These are phyloP conservation scores for Tragelaphus imberbis DNA, from an alignment of 2,113 vertebrate genomes.

Conservation along the genomic window DNA sequence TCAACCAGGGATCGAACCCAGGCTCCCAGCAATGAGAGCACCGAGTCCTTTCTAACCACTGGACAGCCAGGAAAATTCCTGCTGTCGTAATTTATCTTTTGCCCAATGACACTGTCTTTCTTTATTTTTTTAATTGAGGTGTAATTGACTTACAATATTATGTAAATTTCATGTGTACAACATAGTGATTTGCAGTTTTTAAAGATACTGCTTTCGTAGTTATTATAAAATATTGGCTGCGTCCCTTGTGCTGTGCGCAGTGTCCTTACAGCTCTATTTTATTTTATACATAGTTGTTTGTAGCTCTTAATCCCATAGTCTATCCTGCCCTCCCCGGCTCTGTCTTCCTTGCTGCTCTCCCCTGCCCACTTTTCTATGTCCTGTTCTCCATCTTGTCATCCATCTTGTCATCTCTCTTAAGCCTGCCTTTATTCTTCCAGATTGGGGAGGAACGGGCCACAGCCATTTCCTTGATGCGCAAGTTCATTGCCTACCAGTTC, in stretches of 20 bases:
- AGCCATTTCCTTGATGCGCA: conserved; percentile 94
- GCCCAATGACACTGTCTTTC: not conserved
- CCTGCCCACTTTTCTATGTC: not conserved
- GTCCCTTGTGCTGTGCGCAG: not conserved
- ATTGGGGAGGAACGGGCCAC: conserved; percentile 94
- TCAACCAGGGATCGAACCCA: not conserved
- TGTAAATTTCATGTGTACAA: not conserved
- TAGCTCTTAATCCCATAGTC: not conserved
- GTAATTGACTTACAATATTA: not conserved
- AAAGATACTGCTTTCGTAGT: not conserved
- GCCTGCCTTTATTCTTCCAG: conserved; percentile 70
- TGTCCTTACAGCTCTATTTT: not conserved
- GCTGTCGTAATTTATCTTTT: not conserved
- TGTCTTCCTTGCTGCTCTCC: not conserved
- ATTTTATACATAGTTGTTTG: not conserved
- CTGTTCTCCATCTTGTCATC: not conserved
- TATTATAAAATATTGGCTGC: not conserved
- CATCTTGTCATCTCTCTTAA: not conserved
- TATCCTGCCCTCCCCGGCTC: not conserved
- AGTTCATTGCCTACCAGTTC: conserved; percentile 97
- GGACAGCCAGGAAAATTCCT: not conserved
- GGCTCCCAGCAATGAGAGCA: not conserved
- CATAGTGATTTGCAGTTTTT: not conserved
- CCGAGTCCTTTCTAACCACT: not conserved
- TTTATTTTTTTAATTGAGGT: not conserved